A percentile compares a stretch with the other conserved stretches of the same genome.
These are phyloP conservation scores for Apis dorsata DNA, from an alignment of 1,140 invertebrate genomes.

Conservation along the genomic window DNA sequence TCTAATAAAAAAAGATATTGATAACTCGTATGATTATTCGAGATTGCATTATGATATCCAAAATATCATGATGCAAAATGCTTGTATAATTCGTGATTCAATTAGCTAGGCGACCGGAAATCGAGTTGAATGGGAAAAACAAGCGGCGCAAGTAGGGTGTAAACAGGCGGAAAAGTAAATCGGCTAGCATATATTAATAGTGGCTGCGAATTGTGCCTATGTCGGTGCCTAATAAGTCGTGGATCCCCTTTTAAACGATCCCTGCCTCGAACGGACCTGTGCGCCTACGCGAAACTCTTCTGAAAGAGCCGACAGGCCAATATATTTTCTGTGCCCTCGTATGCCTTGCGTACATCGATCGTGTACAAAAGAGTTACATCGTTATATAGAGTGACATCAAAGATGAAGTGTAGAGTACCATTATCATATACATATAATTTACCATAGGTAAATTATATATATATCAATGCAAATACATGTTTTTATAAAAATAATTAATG, in stretches of 20 bases:
- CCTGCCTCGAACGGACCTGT: conserved; percentile 31
- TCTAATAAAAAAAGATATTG: not conserved
- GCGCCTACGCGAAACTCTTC: conserved; percentile 62
- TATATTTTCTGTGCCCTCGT: conserved; percentile 66
- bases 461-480: no score
- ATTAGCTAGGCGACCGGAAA: conserved; percentile 12
- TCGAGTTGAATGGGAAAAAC: not conserved
- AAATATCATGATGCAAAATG: not conserved
- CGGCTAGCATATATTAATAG: conserved; percentile 51
- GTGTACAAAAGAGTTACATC: not conserved
- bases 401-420: not conserved
- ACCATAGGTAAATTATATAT: not conserved
- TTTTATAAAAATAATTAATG: no score
- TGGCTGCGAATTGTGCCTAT: conserved; percentile 55
- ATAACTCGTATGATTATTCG: not conserved
- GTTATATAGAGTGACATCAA: not conserved
- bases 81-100: not conserved
- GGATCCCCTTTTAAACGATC: conserved; percentile 58
- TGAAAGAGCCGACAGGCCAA: conserved; percentile 66
- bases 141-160: not conserved
- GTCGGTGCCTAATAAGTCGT: conserved; percentile 72
- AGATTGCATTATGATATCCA: not conserved
- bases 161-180: conserved; percentile 49
- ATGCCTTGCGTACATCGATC: conserved; percentile 55
- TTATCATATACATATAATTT: not conserved